Evolutionary conservation across 2,797 vertebrate genomes (phyloP).

Genomic region (Notamacropus eugenii): DNA sequence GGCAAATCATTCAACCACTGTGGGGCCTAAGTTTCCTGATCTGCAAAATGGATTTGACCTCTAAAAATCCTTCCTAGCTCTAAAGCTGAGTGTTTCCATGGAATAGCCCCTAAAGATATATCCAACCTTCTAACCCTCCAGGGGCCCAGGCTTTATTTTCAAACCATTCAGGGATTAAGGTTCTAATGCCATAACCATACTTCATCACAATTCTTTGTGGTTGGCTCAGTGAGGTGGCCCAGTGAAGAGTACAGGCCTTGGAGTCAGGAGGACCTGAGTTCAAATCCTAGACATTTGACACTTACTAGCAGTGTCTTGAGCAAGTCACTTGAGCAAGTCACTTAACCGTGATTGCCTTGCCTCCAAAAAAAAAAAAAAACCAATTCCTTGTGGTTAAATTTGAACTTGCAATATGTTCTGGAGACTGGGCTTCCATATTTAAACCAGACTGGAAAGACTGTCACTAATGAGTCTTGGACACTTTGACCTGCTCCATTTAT

Average conservation of each 20-base stretch:
- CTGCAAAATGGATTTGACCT: neutral
- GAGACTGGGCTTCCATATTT: neutral
- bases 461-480: neutral
- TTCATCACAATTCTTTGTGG: neutral
- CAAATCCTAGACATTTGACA: too few relatives aligned
- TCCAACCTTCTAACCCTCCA: neutral
- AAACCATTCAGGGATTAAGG: neutral
- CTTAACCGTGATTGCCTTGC: too few relatives aligned
- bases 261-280: too few relatives aligned
- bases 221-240: too few relatives aligned
- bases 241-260: too few relatives aligned
- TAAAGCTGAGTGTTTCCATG: neutral
- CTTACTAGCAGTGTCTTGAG: too few relatives aligned
- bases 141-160: neutral
- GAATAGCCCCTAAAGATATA: neutral
- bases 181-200: neutral
- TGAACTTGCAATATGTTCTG: neutral
- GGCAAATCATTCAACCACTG: neutral
- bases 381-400: neutral
- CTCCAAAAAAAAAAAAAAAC: too few relatives aligned
- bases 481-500: neutral
- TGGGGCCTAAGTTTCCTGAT: neutral
- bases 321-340: too few relatives aligned
- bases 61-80: neutral
- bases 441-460: neutral